Conservation (phyloP, 2,113 vertebrate genomes). For the Tenrec ecaudatus region DNA sequence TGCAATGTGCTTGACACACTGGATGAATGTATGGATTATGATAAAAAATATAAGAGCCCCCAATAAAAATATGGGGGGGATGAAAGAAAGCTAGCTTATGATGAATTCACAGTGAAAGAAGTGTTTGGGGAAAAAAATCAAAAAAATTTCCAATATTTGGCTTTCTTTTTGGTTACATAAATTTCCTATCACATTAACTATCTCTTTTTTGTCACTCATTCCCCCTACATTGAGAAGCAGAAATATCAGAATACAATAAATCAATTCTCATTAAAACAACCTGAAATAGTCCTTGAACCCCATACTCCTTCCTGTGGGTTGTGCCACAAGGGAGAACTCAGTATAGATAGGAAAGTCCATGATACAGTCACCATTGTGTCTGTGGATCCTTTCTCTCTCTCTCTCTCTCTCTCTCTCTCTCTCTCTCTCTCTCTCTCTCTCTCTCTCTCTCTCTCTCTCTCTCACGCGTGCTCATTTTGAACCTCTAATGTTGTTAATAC, state of each 20-base stretch:
- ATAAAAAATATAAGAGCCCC: too few species aligned
- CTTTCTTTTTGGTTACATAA: conserved; percentile 2
- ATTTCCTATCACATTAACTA: conserved; percentile 11
- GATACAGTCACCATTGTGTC: neutral
- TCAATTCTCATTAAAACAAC: conserved; percentile 35
- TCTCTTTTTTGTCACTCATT: conserved; percentile 18
- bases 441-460: too few species aligned
- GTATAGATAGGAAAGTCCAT: neutral
- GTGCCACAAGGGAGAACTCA: neutral
- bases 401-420: too few species aligned
- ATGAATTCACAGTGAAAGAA: conserved; percentile 49
- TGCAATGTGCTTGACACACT: too few species aligned
- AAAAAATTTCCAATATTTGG: neutral
- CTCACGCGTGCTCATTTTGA: neutral
- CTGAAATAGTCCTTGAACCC: neutral
- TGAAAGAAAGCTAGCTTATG: neutral
- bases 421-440: too few species aligned
- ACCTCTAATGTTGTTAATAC: neutral
- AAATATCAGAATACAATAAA: conserved; percentile 28
- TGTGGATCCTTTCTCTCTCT: too few species aligned
- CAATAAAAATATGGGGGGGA: too few species aligned
- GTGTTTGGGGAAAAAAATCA: conserved; percentile 11
- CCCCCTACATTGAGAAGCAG: neutral
- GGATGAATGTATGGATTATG: too few species aligned
- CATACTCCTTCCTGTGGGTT: neutral